A percentile compares a stretch with the other conserved stretches of the same genome.
phyloP scores from a whole-genome alignment of 2,797 vertebrate species.

The Chrysocyon brachyurus region DNA sequence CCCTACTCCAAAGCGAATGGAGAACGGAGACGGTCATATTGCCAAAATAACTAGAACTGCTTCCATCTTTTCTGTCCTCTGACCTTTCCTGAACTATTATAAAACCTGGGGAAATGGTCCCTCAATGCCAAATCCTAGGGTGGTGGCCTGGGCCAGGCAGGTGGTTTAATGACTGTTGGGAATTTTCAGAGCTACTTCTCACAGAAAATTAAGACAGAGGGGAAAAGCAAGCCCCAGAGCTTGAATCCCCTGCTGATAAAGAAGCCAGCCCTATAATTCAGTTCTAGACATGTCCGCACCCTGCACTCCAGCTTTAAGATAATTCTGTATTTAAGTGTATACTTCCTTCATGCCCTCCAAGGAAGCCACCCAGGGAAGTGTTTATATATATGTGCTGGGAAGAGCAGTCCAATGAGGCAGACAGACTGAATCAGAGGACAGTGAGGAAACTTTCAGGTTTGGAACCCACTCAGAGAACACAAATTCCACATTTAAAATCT shows the following conservation, averaged over 20 bases:
- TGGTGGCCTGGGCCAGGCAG: neutral
- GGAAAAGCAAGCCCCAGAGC: neutral
- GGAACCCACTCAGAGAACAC: slow-evolving; percentile 63
- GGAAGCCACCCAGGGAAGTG: slow-evolving; percentile 13
- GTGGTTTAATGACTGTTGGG: slow-evolving; percentile 1
- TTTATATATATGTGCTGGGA: slow-evolving; percentile 24
- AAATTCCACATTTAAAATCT: slow-evolving; percentile 75
- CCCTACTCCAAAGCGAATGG: neutral
- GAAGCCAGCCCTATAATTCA: neutral
- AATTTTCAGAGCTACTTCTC: slow-evolving; percentile 55
- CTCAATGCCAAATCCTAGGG: neutral
- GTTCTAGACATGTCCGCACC: neutral
- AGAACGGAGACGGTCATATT: neutral
- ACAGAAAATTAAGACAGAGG: slow-evolving; percentile 43
- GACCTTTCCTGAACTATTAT: neutral
- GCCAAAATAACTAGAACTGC: neutral
- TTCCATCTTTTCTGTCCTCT: neutral
- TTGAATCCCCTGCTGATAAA: neutral
- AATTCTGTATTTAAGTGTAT: slow-evolving; percentile 15
- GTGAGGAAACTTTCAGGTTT: slow-evolving; percentile 44
- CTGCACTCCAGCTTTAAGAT: neutral
- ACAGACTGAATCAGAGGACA: slow-evolving; percentile 60
- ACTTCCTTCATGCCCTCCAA: neutral
- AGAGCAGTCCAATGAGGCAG: slow-evolving; percentile 54
- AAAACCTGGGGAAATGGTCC: slow-evolving; percentile 10